Base-by-base conservation (phyloP, 1,140 invertebrate genomes). In the Drosophila insularis region DNA sequence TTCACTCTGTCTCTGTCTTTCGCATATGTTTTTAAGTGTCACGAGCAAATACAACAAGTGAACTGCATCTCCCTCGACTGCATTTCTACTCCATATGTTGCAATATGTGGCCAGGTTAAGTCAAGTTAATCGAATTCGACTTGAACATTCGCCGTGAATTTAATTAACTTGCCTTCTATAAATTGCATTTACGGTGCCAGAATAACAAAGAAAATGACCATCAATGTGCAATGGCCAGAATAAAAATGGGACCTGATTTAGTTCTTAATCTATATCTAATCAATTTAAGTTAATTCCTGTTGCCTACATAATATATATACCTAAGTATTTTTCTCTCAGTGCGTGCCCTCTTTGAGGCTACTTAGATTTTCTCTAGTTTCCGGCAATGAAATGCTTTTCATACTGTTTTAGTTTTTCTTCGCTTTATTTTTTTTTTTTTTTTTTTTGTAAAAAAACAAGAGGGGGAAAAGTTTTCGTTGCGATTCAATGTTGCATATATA, bases 11-110 rank as follows among this genome's bases (percentile, higher is more conserved):
- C 40, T 43, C 40, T 43, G 5, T 43, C 40, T n/a, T 14, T 7
- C 43, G 17, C 79, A 73, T 79, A 82, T 87, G 82, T 87, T 84
- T 81, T 87, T 80, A 87, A 87, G 82, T 87, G 84, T 87, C 82
- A 87, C 71, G 66, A 73, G 69, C 69, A 78, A 78, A 78, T 78
- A 78, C 74, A 73, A 64, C 75, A 78, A 78, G 71, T 78, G 78
- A 68, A 54, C 68, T 70, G 69, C 61, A 75, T 72, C 71, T 23
- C 65, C 71, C 68, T 71, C 67, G 68, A 46, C 19, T 19, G 55
- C 11, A 31, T 7, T 31, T 7, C 17, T 40, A 27, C 50, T 21
- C 39, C 40, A 10, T 14, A 11, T 21, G 31, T 21, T 8, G 14
- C 39, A 54, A 59, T 53, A 53, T 19, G 61, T 65, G 31, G 53